phyloP scores from a whole-genome alignment of 2,888 invertebrate genomes.

The Shargacucullia verbasci region DNA sequence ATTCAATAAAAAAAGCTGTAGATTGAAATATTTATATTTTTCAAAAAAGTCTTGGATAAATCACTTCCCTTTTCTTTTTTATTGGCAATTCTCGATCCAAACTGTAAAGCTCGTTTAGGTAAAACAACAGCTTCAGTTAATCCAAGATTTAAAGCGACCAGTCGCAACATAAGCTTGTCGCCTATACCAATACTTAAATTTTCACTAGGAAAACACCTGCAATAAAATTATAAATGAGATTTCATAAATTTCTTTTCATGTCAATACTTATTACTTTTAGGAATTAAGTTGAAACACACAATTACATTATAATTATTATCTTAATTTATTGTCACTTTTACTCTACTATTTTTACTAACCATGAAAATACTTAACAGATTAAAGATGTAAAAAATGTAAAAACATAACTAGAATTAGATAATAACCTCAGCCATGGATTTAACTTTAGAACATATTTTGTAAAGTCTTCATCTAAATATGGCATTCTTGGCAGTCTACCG shows the following conservation, averaged over 20 bases:
- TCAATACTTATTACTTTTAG: too few species aligned
- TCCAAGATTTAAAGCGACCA: slow-evolving; percentile 91
- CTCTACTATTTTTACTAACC: too few species aligned
- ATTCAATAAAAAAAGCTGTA: slow-evolving; percentile 16
- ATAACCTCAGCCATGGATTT: slow-evolving; percentile 91
- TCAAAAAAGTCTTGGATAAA: slow-evolving; percentile 87
- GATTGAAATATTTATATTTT: slow-evolving; percentile 35
- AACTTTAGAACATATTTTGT: slow-evolving; percentile 90
- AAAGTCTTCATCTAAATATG: slow-evolving; percentile 93
- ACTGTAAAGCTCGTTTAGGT: slow-evolving; percentile 98
- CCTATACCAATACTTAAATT: slow-evolving; percentile 93
- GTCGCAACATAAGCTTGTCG: slow-evolving; percentile 97
- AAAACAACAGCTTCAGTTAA: slow-evolving; percentile 90
- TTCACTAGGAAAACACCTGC: slow-evolving; percentile 89
- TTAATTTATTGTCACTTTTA: too few species aligned
- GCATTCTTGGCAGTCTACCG: slow-evolving; percentile 94
- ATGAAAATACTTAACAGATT: too few species aligned
- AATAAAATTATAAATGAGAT: slow-evolving; percentile 43
- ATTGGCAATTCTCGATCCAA: slow-evolving; percentile 98
- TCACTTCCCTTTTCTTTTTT: slow-evolving; percentile 96
- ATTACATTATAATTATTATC: too few species aligned
- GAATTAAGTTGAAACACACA: too few species aligned
- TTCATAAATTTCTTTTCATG: too few species aligned
- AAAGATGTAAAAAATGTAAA: too few species aligned
- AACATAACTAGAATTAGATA: too few species aligned